Evolutionary conservation across 2,888 invertebrate genomes (phyloP), one percentile per base, ranked within the genome.

Genomic region (Temnothorax rugatulus): DNA sequence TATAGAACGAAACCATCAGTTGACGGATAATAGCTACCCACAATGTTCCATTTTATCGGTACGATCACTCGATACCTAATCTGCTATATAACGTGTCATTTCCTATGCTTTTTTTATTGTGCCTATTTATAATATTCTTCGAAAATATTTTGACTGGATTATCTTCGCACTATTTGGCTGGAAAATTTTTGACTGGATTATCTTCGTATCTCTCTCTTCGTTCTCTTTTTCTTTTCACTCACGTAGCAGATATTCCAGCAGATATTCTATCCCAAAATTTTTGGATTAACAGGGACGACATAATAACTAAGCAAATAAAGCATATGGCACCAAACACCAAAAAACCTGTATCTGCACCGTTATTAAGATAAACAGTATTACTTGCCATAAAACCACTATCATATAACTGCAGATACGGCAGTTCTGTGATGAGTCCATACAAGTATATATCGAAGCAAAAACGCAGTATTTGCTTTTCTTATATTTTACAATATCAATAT

Each of bases 1-100:
- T 15, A 91, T 15, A 91, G 90, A 92, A 92, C 91, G 84, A 86
- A 89, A 86, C 91, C 92, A 93, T 92, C 92, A 92, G 91, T 90
- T 84, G 88, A 75, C 85, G 87, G 84, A 91, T 92, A 57, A 90
- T 90, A 91, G 90, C 89, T 90, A 91, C 91, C 90, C 91, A 89
- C 83, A 87, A 89, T 86, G 90, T 91, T 88, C 86, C 88, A 87
- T 90, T 91, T 90, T 87, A 84, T 63, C 86, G 73, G 84, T 79
- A 84, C 73, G 87, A 88, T 88, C 86, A 79, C 79, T 90, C 75
- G 74, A 89, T 38, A n/a, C n/a, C n/a, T n/a, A 81, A 84, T 86
- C 84, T 83, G 71, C 64, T 63, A 38, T 1, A 38, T 8, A n/a
- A 47, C 18, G 54, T 86, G 73, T 66, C 82, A 75, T 81, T 82